These are phyloP conservation scores for Elaeidobius kamerunicus DNA, from an alignment of 2,888 invertebrate genomes.

Conservation along the genomic window DNA sequence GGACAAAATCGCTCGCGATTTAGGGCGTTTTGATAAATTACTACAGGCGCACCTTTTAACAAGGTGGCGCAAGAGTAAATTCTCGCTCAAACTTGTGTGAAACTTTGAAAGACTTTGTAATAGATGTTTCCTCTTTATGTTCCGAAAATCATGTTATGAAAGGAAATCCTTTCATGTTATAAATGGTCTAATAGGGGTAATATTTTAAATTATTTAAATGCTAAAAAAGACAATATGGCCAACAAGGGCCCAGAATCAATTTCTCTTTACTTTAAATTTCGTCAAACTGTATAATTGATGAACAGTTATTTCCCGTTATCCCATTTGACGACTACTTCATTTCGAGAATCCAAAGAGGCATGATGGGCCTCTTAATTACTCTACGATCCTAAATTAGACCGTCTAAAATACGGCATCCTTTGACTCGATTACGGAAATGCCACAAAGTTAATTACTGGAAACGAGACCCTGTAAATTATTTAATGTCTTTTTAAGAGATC, in stretches of 20 bases:
- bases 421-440: slow-evolving; percentile 43
- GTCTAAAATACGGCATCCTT: slow-evolving; percentile 47
- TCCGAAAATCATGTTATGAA: not conserved
- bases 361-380: slow-evolving; percentile 11
- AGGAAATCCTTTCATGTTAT: not conserved
- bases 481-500: slow-evolving; percentile 25
- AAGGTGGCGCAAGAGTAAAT: slow-evolving; percentile 38
- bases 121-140: slow-evolving; percentile 21
- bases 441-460: slow-evolving; percentile 43
- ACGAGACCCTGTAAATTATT: slow-evolving; percentile 37
- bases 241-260: too few species aligned
- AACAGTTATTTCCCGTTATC: too few species aligned
- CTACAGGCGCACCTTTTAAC: slow-evolving; percentile 37
- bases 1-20: slow-evolving; percentile 25
- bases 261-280: too few species aligned
- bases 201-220: too few species aligned
- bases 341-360: too few species aligned
- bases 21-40: slow-evolving; percentile 41
- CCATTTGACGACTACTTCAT: too few species aligned
- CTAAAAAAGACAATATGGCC: too few species aligned
- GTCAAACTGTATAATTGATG: too few species aligned
- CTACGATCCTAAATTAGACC: slow-evolving; percentile 41
- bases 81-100: slow-evolving; percentile 36
- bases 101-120: slow-evolving; percentile 42
- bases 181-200: too few species aligned